Percentiles rank a stretch among this genome's conserved stretches.
These are phyloP conservation scores for Hypotaenidia okinawae DNA, from an alignment of 2,797 vertebrate species.

Conservation along the genomic window DNA sequence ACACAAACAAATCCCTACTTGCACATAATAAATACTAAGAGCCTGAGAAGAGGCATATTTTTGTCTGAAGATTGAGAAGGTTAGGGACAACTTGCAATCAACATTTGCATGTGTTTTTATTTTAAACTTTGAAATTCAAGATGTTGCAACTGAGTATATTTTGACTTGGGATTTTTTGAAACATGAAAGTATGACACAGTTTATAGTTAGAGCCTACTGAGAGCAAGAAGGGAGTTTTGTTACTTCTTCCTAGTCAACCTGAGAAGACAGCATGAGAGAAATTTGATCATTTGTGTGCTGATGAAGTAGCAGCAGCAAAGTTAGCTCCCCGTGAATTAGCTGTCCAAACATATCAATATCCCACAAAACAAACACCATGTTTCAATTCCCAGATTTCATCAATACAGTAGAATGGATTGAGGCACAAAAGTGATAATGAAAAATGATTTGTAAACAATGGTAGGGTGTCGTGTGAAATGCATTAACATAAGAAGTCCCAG, in stretches of 20 bases:
- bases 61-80: neutral
- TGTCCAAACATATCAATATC: constrained; percentile 14
- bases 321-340: constrained; percentile 37
- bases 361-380: constrained; percentile 35
- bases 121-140: neutral
- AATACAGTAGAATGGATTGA: neutral
- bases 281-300: neutral
- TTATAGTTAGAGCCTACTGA: neutral
- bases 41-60: neutral
- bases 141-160: neutral
- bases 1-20: accelerated
- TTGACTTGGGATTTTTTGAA: neutral
- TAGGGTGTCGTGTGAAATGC: neutral
- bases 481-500: neutral
- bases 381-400: constrained; percentile 7
- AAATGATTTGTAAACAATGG: constrained; percentile 23
- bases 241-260: neutral
- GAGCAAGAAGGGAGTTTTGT: neutral
- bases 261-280: neutral
- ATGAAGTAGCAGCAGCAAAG: neutral
- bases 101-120: neutral
- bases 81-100: neutral
- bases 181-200: neutral
- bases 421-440: neutral
- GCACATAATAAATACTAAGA: accelerated